phyloP scores from a whole-genome alignment of 2,797 vertebrate genomes.

The Chromobotia macracanthus region DNA sequence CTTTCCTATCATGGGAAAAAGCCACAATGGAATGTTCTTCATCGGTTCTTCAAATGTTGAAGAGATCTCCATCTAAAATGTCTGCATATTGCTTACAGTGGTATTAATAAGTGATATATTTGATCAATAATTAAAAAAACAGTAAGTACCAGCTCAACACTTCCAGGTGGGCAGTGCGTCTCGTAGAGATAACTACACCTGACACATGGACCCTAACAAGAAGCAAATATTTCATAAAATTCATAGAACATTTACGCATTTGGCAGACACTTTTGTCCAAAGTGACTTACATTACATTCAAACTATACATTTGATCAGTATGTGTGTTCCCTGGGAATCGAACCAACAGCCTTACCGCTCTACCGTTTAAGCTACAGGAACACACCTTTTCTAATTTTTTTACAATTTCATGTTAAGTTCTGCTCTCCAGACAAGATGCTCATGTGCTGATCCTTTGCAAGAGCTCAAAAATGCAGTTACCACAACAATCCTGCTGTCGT shows the following conservation, averaged over 20 bases:
- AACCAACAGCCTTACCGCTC: too few species aligned
- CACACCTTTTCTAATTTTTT: too few species aligned
- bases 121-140: neutral
- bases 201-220: conserved; percentile 84
- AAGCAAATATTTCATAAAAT: neutral
- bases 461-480: conserved; percentile 74
- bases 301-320: too few species aligned
- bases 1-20: conserved; percentile 63
- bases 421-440: conserved; percentile 6
- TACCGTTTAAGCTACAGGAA: too few species aligned
- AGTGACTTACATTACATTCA: too few species aligned
- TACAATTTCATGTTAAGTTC: neutral
- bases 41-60: neutral
- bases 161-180: conserved; percentile 82
- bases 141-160: conserved; percentile 79
- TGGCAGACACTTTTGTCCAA: too few species aligned
- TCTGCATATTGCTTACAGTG: conserved; percentile 1
- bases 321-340: too few species aligned
- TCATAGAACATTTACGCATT: too few species aligned
- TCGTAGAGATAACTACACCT: conserved; percentile 79
- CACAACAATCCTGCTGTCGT: conserved; percentile 72
- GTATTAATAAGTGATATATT: too few species aligned
- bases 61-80: neutral
- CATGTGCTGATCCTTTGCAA: neutral
- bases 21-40: too few species aligned